These are phyloP conservation scores for Siphamia tubifer DNA, from an alignment of 2,113 vertebrate species.

Conservation along the genomic window DNA sequence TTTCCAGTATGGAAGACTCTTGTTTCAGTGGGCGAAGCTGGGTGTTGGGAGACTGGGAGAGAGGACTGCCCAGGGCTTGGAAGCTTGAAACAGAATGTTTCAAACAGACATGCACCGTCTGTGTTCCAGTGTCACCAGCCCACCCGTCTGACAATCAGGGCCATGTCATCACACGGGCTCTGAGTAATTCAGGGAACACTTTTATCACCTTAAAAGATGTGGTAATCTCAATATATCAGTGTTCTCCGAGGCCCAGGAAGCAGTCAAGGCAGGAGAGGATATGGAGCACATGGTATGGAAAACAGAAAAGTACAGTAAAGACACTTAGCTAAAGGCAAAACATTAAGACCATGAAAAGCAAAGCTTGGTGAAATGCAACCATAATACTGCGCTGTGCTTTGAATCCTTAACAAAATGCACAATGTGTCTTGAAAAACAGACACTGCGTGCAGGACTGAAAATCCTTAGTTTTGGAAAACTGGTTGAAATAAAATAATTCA, in stretches of 20 bases:
- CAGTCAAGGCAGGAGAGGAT: slow-evolving; percentile 7
- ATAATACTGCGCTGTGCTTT: slow-evolving; percentile 38
- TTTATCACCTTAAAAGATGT: slow-evolving; percentile 68
- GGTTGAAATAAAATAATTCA: slow-evolving; percentile 62
- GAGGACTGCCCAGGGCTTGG: slow-evolving; percentile 76
- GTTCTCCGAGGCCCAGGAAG: slow-evolving; percentile 27
- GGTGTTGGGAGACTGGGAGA: slow-evolving; percentile 76
- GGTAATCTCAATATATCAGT: slow-evolving; percentile 73
- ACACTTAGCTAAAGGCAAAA: slow-evolving; percentile 33
- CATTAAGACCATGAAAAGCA: slow-evolving; percentile 22
- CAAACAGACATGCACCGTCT: slow-evolving; percentile 82
- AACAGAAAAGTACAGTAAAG: slow-evolving; percentile 31
- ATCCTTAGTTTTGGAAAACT: slow-evolving; percentile 60
- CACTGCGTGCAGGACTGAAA: slow-evolving; percentile 21
- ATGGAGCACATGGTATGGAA: not conserved
- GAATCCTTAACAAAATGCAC: slow-evolving; percentile 48
- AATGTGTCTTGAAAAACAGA: slow-evolving; percentile 33
- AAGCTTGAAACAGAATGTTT: slow-evolving; percentile 79
- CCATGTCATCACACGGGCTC: slow-evolving; percentile 71
- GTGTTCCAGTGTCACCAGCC: slow-evolving; percentile 82
- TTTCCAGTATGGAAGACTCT: slow-evolving; percentile 78
- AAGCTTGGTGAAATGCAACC: slow-evolving; percentile 24
- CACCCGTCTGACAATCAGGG: slow-evolving; percentile 83
- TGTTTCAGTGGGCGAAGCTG: slow-evolving; percentile 75
- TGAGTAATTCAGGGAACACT: slow-evolving; percentile 76